Evolutionary conservation across 1,140 invertebrate genomes (phyloP).

Genomic region (Charaxes varanes): DNA sequence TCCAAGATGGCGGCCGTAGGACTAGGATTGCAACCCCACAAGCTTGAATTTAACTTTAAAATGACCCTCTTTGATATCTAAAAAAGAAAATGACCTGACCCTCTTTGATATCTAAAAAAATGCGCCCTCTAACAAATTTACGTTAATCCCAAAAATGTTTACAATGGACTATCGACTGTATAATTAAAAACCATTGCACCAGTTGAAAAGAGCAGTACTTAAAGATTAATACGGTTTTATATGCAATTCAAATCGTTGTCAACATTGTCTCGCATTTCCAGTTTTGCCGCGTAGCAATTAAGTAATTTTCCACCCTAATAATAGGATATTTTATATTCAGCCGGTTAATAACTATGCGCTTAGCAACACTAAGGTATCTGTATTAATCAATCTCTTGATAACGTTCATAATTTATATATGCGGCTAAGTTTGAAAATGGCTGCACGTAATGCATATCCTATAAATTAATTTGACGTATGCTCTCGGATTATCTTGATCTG

Average conservation of each 20-base stretch:
- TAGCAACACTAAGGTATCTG: conserved; percentile 10
- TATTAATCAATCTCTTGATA: conserved; percentile 21
- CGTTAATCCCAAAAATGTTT: too few species aligned
- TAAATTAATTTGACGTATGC: conserved; percentile 21
- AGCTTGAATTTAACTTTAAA: too few species aligned
- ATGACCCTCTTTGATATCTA: too few species aligned
- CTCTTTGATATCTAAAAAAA: too few species aligned
- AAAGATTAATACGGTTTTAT: not conserved
- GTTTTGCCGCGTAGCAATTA: not conserved
- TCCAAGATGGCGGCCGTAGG: too few species aligned
- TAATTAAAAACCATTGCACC: too few species aligned
- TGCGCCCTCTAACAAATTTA: too few species aligned
- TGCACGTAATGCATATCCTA: conserved; percentile 14
- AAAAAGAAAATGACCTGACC: too few species aligned
- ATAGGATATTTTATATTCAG: conserved; percentile 4
- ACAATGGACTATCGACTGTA: too few species aligned
- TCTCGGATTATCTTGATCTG: conserved; percentile 14
- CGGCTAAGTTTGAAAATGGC: conserved; percentile 11
- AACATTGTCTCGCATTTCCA: conserved; percentile 1
- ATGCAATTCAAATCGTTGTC: not conserved
- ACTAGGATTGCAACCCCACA: too few species aligned
- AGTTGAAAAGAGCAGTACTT: too few species aligned
- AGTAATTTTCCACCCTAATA: conserved; percentile 6
- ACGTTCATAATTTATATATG: conserved; percentile 17
- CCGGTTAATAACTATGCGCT: conserved; percentile 1